Percentiles rank a stretch among this genome's conserved stretches.
Conservation (phyloP, 2,888 invertebrate species). For the Taenaris catops region DNA sequence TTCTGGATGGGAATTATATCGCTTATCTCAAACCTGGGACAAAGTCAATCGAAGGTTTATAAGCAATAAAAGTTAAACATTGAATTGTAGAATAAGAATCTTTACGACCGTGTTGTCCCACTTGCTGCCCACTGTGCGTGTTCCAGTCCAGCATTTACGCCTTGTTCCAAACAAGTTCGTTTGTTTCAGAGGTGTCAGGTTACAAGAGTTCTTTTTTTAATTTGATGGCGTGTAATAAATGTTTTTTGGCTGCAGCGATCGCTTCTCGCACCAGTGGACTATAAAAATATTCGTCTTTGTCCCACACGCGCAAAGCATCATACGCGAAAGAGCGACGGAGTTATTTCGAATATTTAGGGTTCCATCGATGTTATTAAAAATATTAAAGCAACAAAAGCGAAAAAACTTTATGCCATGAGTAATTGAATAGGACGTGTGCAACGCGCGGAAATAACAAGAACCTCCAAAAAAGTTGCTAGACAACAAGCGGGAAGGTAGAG, state of each 20-base stretch:
- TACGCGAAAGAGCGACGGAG: conserved; percentile 33
- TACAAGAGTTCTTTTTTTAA: conserved; percentile 65
- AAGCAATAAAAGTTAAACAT: too few species aligned
- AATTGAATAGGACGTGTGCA: too few species aligned
- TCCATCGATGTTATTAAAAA: too few species aligned
- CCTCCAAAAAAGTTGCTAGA: too few species aligned
- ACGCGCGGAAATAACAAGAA: too few species aligned
- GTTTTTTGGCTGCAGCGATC: conserved; percentile 38
- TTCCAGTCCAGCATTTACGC: conserved; percentile 36
- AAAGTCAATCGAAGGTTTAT: too few species aligned
- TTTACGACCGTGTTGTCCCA: conserved; percentile 25
- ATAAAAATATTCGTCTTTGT: conserved; percentile 27
- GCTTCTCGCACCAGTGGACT: conserved; percentile 20
- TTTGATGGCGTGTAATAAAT: conserved; percentile 72
- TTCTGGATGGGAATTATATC: too few species aligned
- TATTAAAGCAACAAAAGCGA: too few species aligned
- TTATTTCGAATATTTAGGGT: conserved; percentile 31
- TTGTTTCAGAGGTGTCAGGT: conserved; percentile 58
- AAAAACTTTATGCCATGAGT: too few species aligned
- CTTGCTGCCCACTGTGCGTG: conserved; percentile 42
- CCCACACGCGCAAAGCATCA: conserved; percentile 20
- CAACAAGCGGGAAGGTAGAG: too few species aligned
- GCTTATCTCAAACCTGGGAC: too few species aligned
- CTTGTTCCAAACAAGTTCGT: conserved; percentile 44
- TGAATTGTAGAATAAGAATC: conserved; percentile 16